Conservation (phyloP, 2,797 vertebrate genomes). For the Neosilurus mollespiculum region DNA sequence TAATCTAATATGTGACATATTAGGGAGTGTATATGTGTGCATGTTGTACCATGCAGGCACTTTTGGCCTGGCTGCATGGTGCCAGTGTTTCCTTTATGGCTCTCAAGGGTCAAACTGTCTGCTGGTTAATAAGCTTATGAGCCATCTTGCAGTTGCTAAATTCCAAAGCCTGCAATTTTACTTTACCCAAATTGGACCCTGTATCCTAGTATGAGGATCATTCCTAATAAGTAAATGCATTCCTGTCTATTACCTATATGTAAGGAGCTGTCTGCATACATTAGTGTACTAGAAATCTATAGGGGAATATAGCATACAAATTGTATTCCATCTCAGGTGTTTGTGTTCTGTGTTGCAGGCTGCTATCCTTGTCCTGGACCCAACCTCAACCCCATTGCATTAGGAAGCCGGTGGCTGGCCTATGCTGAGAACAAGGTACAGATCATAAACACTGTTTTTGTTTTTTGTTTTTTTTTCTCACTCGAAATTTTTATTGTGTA, state of each 20-base stretch:
- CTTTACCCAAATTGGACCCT: background rate
- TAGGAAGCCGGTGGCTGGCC: constrained; percentile 95
- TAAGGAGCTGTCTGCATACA: background rate
- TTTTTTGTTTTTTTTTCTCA: too few species aligned
- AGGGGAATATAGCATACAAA: background rate
- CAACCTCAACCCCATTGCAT: constrained; percentile 93
- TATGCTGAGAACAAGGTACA: constrained; percentile 98
- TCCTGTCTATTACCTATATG: background rate
- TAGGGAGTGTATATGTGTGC: constrained; percentile 13
- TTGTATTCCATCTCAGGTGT: background rate
- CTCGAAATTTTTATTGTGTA: constrained; percentile 54
- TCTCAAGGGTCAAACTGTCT: constrained; percentile 70
- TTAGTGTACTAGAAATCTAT: background rate
- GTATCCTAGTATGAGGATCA: constrained; percentile 20
- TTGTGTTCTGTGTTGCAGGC: constrained; percentile 71
- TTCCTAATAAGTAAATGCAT: constrained; percentile 3
- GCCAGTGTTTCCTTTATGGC: constrained; percentile 58
- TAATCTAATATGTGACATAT: background rate
- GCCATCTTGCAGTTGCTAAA: constrained; percentile 69
- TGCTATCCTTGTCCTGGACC: constrained; percentile 96
- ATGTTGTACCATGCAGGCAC: background rate
- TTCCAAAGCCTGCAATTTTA: constrained; percentile 62
- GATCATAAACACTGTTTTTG: background rate
- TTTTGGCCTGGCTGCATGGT: constrained; percentile 27
- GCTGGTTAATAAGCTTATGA: constrained; percentile 78